phyloP scores from a whole-genome alignment of 2,113 vertebrate genomes.

The Bothrops jararaca region DNA sequence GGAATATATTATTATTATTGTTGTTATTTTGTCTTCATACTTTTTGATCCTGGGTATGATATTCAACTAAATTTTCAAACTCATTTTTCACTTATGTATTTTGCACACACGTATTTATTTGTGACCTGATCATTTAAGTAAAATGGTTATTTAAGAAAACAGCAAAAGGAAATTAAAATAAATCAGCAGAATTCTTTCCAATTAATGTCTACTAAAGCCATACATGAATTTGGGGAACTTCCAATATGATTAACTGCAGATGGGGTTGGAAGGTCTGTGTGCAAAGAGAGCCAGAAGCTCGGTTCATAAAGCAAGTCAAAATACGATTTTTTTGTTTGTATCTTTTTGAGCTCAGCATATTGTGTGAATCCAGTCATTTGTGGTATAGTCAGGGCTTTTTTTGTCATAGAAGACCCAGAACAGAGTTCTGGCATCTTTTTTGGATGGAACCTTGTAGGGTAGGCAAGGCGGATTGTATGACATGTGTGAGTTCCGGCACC shows the following conservation, averaged over 20 bases:
- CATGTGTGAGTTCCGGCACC: too few species aligned
- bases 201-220: neutral
- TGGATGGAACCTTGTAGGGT: too few species aligned
- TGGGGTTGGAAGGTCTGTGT: neutral
- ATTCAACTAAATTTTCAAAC: neutral
- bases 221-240: neutral
- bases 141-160: neutral
- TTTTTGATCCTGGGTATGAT: constrained; percentile 21
- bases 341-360: neutral
- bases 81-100: neutral
- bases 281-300: neutral
- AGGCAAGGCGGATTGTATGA: too few species aligned
- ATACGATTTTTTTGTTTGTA: neutral
- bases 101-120: neutral
- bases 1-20: constrained; percentile 20
- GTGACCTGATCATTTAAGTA: neutral
- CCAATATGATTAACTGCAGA: neutral
- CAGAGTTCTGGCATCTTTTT: too few species aligned
- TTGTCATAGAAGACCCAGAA: too few species aligned
- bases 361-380: neutral
- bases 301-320: neutral
- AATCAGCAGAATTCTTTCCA: neutral
- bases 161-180: neutral
- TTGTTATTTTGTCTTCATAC: constrained; percentile 28
- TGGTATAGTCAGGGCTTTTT: too few species aligned